Base-by-base conservation (phyloP, 2,113 vertebrate species). In the Albula goreensis region DNA sequence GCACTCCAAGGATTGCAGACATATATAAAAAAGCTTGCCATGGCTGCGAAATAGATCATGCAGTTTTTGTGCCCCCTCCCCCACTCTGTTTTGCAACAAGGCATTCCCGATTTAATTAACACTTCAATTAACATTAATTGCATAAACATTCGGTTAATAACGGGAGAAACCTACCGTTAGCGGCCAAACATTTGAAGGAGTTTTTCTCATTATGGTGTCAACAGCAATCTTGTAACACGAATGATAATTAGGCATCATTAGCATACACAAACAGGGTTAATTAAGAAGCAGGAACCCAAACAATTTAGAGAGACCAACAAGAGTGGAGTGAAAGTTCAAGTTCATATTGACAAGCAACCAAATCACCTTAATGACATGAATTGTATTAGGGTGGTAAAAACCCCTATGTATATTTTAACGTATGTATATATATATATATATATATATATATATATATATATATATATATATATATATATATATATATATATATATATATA, bases 171-270 rank as follows among this genome's bases (percentile, higher is more conserved):
- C 88, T 80, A 91, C 89, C 88, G 90, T 89, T 93, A 92, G 90
- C 87, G 31, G 86, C 79, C 88, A 91, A 93, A 93, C 92, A 93
- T 94, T 95, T 91, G 89, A 92, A 92, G 93, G 93, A 91, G 91
- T 94, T 95, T 94, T 92, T 91, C 91, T 94, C 91, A 95, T 95
- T 94, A 94, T 88, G 87, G 91, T 91, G 91, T 93, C 87, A 91
- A 94, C 91, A 92, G 91, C 93, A 93, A 94, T 95, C 92, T 92
- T 95, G 93, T 94, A 94, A 93, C 92, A 94, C 92, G 94, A 93
- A 93, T 94, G 93, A 94, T 95, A 94, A 95, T 96, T 94, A 94
- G 92, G 87, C 87, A 89, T 93, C 93, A 96, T 95, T 95, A 96
- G 93, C 92, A 91, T 90, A 92, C 91, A 94, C 92, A 95, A 94